A percentile compares a stretch with the other conserved stretches of the same genome.
These are phyloP conservation scores for Ridgeia piscesae DNA, from an alignment of 1,140 invertebrate genomes.

Conservation along the genomic window DNA sequence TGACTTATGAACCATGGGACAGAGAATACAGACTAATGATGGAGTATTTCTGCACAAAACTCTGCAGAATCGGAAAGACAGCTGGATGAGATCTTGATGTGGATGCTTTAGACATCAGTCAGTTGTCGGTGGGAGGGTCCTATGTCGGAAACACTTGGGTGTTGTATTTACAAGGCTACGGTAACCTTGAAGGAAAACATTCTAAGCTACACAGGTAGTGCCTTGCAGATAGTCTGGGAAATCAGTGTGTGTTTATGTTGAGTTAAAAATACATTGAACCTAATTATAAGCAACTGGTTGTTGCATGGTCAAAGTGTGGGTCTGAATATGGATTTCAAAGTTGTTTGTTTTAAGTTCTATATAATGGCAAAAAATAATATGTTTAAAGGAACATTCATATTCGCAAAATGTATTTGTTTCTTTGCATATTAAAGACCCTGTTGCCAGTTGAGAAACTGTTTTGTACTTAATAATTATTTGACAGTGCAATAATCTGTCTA, in stretches of 20 bases:
- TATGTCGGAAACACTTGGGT: neutral
- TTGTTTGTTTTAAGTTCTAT: too few relatives aligned
- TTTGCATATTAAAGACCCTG: neutral
- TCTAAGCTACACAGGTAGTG: neutral
- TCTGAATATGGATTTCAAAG: too few relatives aligned
- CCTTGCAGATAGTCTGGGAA: neutral
- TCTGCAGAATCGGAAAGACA: neutral
- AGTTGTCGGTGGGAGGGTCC: neutral
- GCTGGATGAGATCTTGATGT: neutral
- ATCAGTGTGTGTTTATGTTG: neutral
- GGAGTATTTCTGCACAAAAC: neutral
- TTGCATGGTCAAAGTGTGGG: too few relatives aligned
- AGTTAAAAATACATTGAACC: neutral
- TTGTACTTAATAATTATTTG: neutral
- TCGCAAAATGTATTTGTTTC: neutral
- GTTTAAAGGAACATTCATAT: neutral
- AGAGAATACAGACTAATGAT: neutral
- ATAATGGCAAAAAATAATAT: neutral
- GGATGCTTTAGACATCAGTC: neutral
- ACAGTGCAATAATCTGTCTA: neutral
- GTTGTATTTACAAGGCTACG: neutral
- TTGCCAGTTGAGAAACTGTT: neutral
- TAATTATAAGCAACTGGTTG: too few relatives aligned
- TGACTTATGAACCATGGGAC: neutral
- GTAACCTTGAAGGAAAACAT: neutral